A percentile compares a stretch with the other conserved stretches of the same genome.
Evolutionary conservation across 2,797 vertebrate genomes (phyloP).

Genomic region (Argyrosomus regius): DNA sequence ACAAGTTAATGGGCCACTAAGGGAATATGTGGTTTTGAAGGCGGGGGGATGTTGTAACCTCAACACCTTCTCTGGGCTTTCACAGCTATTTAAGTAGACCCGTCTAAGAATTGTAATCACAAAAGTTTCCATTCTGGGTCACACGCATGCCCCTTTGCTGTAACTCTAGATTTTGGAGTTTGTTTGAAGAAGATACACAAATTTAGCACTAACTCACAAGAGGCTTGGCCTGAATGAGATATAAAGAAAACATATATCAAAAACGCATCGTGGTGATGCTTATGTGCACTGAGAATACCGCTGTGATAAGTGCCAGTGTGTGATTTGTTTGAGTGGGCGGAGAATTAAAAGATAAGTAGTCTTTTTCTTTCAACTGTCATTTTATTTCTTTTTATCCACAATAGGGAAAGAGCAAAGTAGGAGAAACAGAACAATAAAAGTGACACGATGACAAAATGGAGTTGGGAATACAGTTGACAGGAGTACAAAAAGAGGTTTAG

Average conservation of each 20-base stretch:
- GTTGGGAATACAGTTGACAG: constrained; percentile 52
- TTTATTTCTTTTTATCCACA: constrained; percentile 36
- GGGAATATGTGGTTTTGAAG: constrained; percentile 65
- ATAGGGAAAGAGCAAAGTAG: constrained; percentile 14
- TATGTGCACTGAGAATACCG: constrained; percentile 5
- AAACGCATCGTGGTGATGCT: background rate
- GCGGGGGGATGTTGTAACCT: constrained; percentile 35
- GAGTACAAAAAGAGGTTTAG: constrained; percentile 44
- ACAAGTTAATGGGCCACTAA: constrained; percentile 68
- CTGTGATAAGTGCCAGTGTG: constrained; percentile 13
- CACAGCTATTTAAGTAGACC: constrained; percentile 26
- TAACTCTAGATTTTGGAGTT: constrained; percentile 27
- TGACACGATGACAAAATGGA: constrained; percentile 48
- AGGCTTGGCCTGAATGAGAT: constrained; percentile 44
- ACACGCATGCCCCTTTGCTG: constrained; percentile 14
- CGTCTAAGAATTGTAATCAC: constrained; percentile 22
- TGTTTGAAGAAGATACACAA: constrained; percentile 30
- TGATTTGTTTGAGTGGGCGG: constrained; percentile 35
- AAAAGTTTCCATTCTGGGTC: constrained; percentile 48
- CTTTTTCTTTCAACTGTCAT: constrained; percentile 52
- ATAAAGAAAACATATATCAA: constrained; percentile 19
- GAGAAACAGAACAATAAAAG: constrained; percentile 41
- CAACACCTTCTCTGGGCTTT: constrained; percentile 37
- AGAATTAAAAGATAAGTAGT: constrained; percentile 37
- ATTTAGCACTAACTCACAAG: constrained; percentile 34